These are phyloP conservation scores for Eristalinus sepulchralis DNA, from an alignment of 2,888 invertebrate genomes.

Conservation along the genomic window DNA sequence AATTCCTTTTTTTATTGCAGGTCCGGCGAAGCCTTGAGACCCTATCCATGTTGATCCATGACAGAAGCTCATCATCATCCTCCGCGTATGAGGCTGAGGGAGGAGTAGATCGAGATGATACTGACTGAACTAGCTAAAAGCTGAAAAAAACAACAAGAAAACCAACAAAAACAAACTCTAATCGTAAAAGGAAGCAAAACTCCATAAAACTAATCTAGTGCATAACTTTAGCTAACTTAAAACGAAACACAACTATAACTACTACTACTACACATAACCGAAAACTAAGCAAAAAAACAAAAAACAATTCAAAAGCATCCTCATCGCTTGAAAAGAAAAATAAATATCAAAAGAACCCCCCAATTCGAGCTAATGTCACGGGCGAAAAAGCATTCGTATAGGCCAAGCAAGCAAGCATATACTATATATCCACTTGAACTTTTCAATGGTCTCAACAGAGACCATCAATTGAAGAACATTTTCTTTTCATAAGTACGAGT, in stretches of 20 bases:
- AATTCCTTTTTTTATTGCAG: conserved; percentile 82
- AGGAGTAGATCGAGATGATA: conserved; percentile 73
- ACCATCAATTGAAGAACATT: neutral
- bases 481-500: neutral
- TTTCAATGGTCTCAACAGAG: neutral
- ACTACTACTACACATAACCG: conserved; percentile 1
- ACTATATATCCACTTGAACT: neutral
- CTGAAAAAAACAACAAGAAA: conserved; percentile 45
- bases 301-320: conserved; percentile 18
- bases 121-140: conserved; percentile 76
- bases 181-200: conserved; percentile 28
- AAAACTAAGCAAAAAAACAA: neutral
- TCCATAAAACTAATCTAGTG: conserved; percentile 47
- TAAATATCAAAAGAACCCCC: neutral
- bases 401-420: neutral
- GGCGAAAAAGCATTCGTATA: neutral
- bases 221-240: conserved; percentile 33
- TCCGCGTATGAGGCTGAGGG: conserved; percentile 66
- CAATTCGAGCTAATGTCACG: neutral
- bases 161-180: conserved; percentile 26
- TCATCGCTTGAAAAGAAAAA: neutral
- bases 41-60: conserved; percentile 86
- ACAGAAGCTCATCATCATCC: conserved; percentile 75
- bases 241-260: conserved; percentile 5
- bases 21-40: conserved; percentile 91